These are phyloP conservation scores for Ornithoptera priamus DNA, from an alignment of 2,888 invertebrate genomes.

Conservation along the genomic window DNA sequence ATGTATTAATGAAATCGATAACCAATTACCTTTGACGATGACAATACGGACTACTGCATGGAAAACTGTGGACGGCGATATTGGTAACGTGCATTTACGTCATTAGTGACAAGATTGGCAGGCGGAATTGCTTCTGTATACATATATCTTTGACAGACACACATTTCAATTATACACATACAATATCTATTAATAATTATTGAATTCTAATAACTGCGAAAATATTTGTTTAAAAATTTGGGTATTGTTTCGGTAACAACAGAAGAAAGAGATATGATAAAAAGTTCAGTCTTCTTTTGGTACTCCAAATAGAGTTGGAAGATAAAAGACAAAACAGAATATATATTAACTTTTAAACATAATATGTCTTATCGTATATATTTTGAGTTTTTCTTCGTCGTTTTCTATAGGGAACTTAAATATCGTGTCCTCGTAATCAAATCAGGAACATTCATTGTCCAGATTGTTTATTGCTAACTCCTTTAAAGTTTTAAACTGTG, in stretches of 20 bases:
- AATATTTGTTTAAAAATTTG: not conserved
- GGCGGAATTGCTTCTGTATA: not conserved
- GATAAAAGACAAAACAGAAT: no score
- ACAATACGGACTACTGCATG: not conserved
- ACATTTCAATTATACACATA: not conserved
- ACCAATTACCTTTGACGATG: not conserved
- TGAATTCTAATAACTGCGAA: not conserved
- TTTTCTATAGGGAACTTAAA: no score
- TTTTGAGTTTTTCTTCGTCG: no score
- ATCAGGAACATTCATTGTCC: no score
- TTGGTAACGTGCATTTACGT: not conserved
- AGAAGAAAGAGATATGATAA: not conserved
- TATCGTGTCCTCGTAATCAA: no score
- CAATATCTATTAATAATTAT: not conserved
- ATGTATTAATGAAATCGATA: no score
- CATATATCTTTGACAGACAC: not conserved
- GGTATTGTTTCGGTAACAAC: not conserved
- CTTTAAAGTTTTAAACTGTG: no score
- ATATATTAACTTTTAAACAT: no score
- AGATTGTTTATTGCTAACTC: no score
- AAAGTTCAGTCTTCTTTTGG: no score
- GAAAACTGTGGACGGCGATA: not conserved
- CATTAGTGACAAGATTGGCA: not conserved
- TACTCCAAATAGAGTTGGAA: no score
- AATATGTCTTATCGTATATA: no score